Base-by-base conservation (phyloP, 2,797 vertebrate species). In the Triplophysa bombifrons region DNA sequence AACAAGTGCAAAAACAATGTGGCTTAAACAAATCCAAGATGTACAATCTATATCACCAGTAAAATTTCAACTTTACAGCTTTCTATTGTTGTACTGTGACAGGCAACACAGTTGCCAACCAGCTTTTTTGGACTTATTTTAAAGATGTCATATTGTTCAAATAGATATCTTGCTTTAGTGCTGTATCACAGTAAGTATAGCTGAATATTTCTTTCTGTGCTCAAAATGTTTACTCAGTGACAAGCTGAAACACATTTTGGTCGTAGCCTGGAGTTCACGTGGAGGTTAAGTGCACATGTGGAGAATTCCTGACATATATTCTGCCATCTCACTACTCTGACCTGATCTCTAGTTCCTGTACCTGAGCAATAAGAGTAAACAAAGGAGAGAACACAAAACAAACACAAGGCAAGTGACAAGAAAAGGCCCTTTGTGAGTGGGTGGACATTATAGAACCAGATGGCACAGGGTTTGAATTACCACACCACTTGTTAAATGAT, bases 381-480 rank as follows among this genome's bases (percentile, higher is more conserved):
- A 87, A 78, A 88, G 81, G 79, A 76, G 82, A 61, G 84, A 83
- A 80, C 68, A 80, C 84, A 85, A 88, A 90, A 87, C 86, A 84
- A 90, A 91, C 78, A 81, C 30, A 25, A 55, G 73, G 30, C 3
- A 58, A 78, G 50, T 34, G 77, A 55, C 68, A 78, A 87, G 85
- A 88, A 86, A 89, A 84, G 16, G 25, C 41, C 83, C 80, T 89
- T 86, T 91, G 87, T 91, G 87, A 84, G 84, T 63, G 64, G 73
- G 74, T 19, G 67, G 83, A 81, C 83, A 90, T 89, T 86, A 77
- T 80, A 51, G 77, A 87, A 85, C 71, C 83, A 60, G 85, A 84
- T 83, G 82, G 84, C 82, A 44, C 71, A 86, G 82, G 83, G 84
- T 83, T 91, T 89, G 72, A 83, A 86, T 92, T 90, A 91, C 87